Conservation (phyloP, 2,797 vertebrate genomes). For the Aeoliscus strigatus region DNA sequence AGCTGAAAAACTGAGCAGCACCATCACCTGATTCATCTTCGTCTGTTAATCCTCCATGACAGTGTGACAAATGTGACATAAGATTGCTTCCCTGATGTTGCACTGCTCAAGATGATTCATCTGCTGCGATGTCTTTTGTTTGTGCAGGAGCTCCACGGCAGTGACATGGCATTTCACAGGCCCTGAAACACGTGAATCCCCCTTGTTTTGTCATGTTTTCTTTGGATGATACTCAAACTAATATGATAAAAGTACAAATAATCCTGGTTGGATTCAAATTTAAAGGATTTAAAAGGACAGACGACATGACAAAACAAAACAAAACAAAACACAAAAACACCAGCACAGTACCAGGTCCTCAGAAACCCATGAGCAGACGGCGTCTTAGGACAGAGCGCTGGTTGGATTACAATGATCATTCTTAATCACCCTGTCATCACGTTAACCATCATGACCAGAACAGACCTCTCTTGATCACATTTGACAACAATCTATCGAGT, state of each 20-base stretch:
- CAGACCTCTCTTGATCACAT: no score
- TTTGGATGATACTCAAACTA: neutral
- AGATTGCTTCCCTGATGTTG: conserved; percentile 22
- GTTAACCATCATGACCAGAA: no score
- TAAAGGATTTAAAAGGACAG: no score
- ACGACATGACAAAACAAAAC: neutral
- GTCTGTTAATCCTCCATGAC: conserved; percentile 15
- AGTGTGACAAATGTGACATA: conserved; percentile 33
- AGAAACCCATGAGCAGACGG: no score
- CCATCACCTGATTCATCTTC: conserved; percentile 14
- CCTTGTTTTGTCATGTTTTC: no score
- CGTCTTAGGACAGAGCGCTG: no score
- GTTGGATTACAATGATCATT: no score
- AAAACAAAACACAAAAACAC: neutral
- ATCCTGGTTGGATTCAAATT: neutral
- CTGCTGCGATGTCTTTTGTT: conserved; percentile 19
- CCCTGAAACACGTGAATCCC: no score
- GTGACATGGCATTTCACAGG: conserved; percentile 2
- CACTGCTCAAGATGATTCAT: conserved; percentile 16
- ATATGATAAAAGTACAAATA: neutral
- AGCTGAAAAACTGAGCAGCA: conserved; percentile 5
- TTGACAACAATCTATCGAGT: no score
- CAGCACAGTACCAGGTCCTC: no score
- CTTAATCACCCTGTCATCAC: no score
- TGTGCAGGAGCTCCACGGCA: conserved; percentile 8